These are phyloP conservation scores for Latrodectus elegans DNA, from an alignment of 2,888 invertebrate genomes.

Conservation along the genomic window DNA sequence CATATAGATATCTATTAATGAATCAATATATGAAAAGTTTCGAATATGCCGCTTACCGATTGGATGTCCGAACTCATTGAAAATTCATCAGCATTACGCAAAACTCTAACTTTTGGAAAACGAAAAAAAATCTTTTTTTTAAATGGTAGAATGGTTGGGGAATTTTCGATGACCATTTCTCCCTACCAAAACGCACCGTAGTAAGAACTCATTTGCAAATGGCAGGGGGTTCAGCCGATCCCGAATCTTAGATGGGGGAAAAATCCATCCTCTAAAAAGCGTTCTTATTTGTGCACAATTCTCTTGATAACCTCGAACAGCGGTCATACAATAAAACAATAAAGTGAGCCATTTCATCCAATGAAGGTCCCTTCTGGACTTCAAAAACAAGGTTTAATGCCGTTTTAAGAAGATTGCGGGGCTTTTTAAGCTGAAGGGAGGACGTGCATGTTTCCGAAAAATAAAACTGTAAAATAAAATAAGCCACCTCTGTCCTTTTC, in stretches of 20 bases:
- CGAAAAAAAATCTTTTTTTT: no score
- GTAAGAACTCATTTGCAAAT: conserved; percentile 61
- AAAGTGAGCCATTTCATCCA: conserved; percentile 60
- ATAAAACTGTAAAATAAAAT: conserved; percentile 59
- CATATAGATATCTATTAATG: no score
- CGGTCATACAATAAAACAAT: conserved; percentile 62
- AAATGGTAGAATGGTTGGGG: no score
- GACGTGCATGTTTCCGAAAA: conserved; percentile 36
- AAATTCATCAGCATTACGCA: conserved; percentile 32
- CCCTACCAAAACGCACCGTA: conserved; percentile 10
- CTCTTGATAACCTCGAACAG: conserved; percentile 39
- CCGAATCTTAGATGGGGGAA: conserved; percentile 30
- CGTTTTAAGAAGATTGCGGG: conserved; percentile 60
- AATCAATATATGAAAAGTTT: no score
- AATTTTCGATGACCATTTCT: conserved; percentile 24
- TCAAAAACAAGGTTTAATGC: conserved; percentile 59
- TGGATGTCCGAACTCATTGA: conserved; percentile 35
- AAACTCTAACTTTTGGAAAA: no score
- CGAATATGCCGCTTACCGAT: neutral
- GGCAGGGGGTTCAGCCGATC: conserved; percentile 32
- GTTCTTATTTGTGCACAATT: conserved; percentile 48
- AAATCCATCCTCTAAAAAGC: conserved; percentile 38
- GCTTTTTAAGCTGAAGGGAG: conserved; percentile 56
- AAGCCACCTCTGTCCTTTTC: conserved; percentile 61
- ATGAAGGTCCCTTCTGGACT: conserved; percentile 51